These are phyloP conservation scores for Siphonodentalium dalli DNA, from an alignment of 2,888 invertebrate genomes.

Conservation along the genomic window DNA sequence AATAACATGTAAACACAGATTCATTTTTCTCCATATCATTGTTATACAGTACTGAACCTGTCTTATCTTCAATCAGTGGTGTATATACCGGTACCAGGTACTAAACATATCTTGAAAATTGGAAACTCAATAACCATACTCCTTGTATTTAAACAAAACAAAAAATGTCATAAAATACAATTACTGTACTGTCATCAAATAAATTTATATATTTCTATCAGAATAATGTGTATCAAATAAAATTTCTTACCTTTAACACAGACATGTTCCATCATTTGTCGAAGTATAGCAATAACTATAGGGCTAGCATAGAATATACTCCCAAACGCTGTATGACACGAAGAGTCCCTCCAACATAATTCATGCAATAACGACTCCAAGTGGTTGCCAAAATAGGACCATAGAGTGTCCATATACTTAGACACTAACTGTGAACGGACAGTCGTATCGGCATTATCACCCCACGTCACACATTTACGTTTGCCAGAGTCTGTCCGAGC, in stretches of 20 bases:
- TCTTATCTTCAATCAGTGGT: too few relatives aligned
- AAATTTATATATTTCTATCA: too few relatives aligned
- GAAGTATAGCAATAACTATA: conserved; percentile 46
- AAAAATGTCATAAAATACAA: too few relatives aligned
- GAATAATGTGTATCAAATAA: background rate
- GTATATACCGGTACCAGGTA: too few relatives aligned
- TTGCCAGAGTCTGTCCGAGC: too few relatives aligned
- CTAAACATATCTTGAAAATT: too few relatives aligned
- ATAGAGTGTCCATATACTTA: conserved; percentile 57
- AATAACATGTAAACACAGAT: too few relatives aligned
- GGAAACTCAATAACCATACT: too few relatives aligned
- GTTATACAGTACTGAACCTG: too few relatives aligned
- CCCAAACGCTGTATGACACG: conserved; percentile 47
- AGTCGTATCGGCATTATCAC: conserved; percentile 57
- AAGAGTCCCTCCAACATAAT: conserved; percentile 37
- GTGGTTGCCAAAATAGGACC: conserved; percentile 55
- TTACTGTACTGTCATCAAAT: too few relatives aligned
- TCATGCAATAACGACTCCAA: conserved; percentile 52
- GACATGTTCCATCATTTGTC: conserved; percentile 59
- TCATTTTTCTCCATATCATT: too few relatives aligned
- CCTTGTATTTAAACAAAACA: too few relatives aligned
- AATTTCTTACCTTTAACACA: conserved; percentile 55
- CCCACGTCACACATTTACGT: conserved; percentile 62
- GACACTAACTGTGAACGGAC: conserved; percentile 50
- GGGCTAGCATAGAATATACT: conserved; percentile 49